phyloP scores from a whole-genome alignment of 2,888 invertebrate genomes.

The Drosophila rubida region DNA sequence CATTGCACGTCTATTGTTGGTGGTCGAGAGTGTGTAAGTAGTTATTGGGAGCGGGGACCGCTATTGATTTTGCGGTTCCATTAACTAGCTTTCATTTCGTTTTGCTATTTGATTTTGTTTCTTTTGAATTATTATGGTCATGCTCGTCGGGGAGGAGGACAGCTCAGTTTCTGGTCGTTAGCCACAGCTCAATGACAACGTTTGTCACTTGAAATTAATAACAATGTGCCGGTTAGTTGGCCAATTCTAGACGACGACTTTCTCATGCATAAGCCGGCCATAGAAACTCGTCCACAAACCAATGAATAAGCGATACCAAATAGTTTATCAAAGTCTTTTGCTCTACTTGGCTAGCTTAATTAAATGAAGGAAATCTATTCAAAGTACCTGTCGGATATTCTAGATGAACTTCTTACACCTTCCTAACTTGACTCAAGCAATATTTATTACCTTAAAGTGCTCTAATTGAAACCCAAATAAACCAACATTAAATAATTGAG shows the following conservation, averaged over 20 bases:
- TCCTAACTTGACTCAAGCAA: not conserved
- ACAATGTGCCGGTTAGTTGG: slow-evolving; percentile 75
- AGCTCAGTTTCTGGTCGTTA: slow-evolving; percentile 59
- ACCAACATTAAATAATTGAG: not conserved
- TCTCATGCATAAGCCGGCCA: slow-evolving; percentile 66
- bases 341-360: slow-evolving; percentile 21
- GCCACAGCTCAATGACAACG: slow-evolving; percentile 71
- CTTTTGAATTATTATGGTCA: slow-evolving; percentile 53
- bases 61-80: slow-evolving; percentile 77
- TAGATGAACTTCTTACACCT: not conserved
- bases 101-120: slow-evolving; percentile 59
- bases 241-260: slow-evolving; percentile 68
- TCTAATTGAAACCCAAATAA: not conserved
- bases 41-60: slow-evolving; percentile 52
- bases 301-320: slow-evolving; percentile 33
- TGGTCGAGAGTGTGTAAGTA: not conserved
- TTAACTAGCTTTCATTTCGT: slow-evolving; percentile 71
- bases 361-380: not conserved
- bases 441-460: not conserved
- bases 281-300: slow-evolving; percentile 58
- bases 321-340: slow-evolving; percentile 11
- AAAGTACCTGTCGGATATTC: not conserved
- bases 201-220: slow-evolving; percentile 78
- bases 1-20: slow-evolving; percentile 53
- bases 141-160: slow-evolving; percentile 25